Conservation (phyloP, 2,888 invertebrate species). For the Teleogryllus oceanicus region DNA sequence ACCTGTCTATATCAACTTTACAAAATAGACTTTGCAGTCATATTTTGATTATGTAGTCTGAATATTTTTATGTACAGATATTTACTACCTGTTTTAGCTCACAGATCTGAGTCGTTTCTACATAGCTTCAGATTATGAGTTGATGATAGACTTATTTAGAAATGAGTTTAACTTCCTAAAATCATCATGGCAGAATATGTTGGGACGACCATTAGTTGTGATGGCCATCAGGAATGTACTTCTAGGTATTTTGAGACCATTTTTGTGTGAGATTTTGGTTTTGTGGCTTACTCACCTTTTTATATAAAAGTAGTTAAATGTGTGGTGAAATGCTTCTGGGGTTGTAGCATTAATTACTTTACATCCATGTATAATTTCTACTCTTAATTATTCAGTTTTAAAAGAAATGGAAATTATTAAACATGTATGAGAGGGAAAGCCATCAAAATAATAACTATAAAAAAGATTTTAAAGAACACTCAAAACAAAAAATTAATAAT, state of each 20-base stretch:
- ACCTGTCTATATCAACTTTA: not conserved
- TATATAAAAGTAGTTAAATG: too few relatives aligned
- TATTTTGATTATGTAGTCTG: not conserved
- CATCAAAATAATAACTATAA: too few relatives aligned
- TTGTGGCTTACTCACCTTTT: too few relatives aligned
- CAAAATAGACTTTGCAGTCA: not conserved
- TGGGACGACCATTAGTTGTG: conserved; percentile 93
- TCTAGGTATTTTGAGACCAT: conserved; percentile 64
- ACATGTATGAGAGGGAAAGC: too few relatives aligned
- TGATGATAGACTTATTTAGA: conserved; percentile 96
- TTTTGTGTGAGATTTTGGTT: not conserved
- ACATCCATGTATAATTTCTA: too few relatives aligned
- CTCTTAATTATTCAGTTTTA: too few relatives aligned
- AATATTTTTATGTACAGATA: not conserved
- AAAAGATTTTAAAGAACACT: too few relatives aligned
- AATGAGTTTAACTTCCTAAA: conserved; percentile 97
- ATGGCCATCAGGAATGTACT: conserved; percentile 84
- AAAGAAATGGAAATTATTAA: too few relatives aligned
- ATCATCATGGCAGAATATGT: conserved; percentile 96
- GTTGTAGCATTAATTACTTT: too few relatives aligned
- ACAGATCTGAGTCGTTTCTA: conserved; percentile 97
- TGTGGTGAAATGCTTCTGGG: too few relatives aligned
- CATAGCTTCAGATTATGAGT: conserved; percentile 95
- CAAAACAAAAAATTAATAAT: too few relatives aligned
- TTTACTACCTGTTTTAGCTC: conserved; percentile 64